These are phyloP conservation scores for Tetranychus truncatus DNA, from an alignment of 2,888 invertebrate genomes.

Conservation along the genomic window DNA sequence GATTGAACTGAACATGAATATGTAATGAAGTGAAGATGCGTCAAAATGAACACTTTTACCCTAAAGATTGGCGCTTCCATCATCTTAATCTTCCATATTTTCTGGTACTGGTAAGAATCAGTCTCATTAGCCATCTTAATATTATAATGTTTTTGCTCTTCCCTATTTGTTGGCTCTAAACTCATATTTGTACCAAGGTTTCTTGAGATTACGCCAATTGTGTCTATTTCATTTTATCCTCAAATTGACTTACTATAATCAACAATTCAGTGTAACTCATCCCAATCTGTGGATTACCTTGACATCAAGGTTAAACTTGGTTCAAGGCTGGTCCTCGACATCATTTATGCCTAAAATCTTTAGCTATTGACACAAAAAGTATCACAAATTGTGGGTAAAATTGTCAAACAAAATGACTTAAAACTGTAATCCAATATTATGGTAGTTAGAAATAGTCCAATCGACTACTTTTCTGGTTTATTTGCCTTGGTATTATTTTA, in stretches of 20 bases:
- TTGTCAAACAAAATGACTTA: too few species aligned
- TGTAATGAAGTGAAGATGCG: neutral
- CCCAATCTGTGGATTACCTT: neutral
- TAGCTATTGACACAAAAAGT: too few species aligned
- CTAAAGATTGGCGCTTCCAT: neutral
- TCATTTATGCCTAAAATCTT: neutral
- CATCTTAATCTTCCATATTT: neutral
- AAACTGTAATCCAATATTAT: too few species aligned
- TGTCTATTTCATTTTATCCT: neutral
- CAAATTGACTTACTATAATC: neutral
- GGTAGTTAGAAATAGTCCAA: too few species aligned
- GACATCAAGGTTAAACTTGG: neutral
- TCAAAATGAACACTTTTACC: neutral
- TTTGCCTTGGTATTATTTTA: too few species aligned
- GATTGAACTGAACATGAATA: neutral
- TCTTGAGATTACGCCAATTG: constrained; percentile 1
- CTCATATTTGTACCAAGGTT: neutral
- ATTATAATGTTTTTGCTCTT: neutral
- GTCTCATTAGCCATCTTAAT: neutral
- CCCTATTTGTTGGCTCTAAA: neutral
- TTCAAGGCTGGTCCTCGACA: neutral
- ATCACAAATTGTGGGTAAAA: too few species aligned
- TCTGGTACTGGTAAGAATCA: neutral
- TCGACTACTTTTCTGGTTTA: too few species aligned
- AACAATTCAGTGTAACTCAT: neutral